Conservation (phyloP, 2,113 vertebrate genomes). For the Stercorarius parasiticus region DNA sequence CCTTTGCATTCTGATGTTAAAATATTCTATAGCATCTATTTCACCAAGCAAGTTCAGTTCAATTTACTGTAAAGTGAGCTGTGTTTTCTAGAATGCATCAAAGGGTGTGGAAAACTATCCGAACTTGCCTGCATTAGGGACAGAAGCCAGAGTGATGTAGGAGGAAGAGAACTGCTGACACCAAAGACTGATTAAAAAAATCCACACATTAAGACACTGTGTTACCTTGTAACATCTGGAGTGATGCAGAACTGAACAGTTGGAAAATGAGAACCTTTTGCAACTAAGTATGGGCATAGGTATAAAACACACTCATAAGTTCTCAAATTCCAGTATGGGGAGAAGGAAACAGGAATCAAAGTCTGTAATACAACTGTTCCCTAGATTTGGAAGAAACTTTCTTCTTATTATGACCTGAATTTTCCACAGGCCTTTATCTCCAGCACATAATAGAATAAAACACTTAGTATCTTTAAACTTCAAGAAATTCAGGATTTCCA, state of each 20-base stretch:
- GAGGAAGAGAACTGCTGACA: neutral
- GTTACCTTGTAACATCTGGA: neutral
- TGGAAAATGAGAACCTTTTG: neutral
- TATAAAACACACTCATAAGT: neutral
- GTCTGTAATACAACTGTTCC: neutral
- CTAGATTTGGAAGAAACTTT: neutral
- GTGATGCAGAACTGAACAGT: neutral
- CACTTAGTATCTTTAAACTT: neutral
- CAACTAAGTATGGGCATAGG: neutral
- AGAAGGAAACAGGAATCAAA: neutral
- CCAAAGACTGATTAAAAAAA: neutral
- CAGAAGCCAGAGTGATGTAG: neutral
- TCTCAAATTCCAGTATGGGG: neutral
- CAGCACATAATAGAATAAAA: neutral
- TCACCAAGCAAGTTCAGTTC: neutral
- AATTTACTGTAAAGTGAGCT: neutral
- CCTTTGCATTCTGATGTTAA: neutral
- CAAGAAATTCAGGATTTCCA: neutral
- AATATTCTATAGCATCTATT: neutral
- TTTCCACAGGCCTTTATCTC: neutral
- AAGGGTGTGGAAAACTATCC: neutral
- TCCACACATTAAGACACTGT: neutral
- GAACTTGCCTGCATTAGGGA: constrained; percentile 11
- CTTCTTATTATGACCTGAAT: neutral
- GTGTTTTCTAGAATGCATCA: neutral